phyloP scores from a whole-genome alignment of 1,140 invertebrate genomes.

The Tetramorium alpestre region DNA sequence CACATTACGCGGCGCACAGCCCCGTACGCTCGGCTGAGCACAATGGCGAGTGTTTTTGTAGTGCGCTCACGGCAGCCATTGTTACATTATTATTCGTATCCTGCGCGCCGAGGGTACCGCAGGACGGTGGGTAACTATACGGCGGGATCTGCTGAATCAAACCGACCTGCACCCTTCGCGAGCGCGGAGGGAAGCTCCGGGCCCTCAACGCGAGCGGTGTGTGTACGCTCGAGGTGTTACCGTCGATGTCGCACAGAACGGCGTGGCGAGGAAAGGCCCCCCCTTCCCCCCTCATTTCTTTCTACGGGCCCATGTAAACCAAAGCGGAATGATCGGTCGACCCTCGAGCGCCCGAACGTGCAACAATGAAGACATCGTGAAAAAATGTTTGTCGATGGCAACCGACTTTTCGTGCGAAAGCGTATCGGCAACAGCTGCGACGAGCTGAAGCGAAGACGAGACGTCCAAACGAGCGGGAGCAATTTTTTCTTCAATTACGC shows the following conservation, averaged over 20 bases:
- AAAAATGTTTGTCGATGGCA: conserved; percentile 70
- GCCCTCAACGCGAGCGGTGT: conserved; percentile 8
- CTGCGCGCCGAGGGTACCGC: conserved; percentile 70
- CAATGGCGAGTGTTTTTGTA: conserved; percentile 83
- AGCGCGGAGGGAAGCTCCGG: conserved; percentile 14
- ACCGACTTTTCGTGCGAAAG: conserved; percentile 66
- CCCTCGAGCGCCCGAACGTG: conserved; percentile 43
- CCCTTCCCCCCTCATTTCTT: background rate
- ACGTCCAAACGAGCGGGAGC: conserved; percentile 32
- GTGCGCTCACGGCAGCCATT: conserved; percentile 82
- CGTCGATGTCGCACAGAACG: conserved; percentile 46
- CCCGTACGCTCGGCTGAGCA: conserved; percentile 76
- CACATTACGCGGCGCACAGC: conserved; percentile 78
- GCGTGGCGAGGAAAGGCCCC: background rate
- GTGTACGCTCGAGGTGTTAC: conserved; percentile 73
- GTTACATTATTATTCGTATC: conserved; percentile 85
- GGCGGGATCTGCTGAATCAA: conserved; percentile 68
- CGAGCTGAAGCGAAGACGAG: background rate
- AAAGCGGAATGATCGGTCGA: conserved; percentile 69
- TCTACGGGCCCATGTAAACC: conserved; percentile 55
- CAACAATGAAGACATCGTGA: conserved; percentile 66
- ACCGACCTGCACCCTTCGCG: conserved; percentile 59
- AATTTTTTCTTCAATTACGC: background rate
- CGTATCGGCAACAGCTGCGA: conserved; percentile 60
- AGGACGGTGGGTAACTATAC: conserved; percentile 62